Percentiles rank a stretch among this genome's conserved stretches.
Evolutionary conservation across 2,888 invertebrate species (phyloP).

Genomic region (Pristionchus maxplancki): DNA sequence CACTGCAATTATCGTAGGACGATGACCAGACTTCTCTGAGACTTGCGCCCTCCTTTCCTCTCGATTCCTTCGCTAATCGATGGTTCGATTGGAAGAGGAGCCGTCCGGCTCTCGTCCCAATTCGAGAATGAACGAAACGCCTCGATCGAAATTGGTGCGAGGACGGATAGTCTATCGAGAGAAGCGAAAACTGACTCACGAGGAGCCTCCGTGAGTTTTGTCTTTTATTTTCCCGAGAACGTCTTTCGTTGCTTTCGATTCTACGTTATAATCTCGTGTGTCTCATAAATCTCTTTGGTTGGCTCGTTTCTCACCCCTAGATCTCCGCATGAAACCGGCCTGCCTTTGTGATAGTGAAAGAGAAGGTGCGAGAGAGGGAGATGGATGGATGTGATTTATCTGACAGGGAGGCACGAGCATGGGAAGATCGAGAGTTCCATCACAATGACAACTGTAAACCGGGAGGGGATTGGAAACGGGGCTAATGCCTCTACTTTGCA

Average conservation of each 20-base stretch:
- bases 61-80: conserved; percentile 7
- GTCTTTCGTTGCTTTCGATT: neutral
- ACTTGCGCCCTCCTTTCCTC: conserved; percentile 7
- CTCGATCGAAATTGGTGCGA: conserved; percentile 67
- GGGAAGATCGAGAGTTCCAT: neutral
- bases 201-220: neutral
- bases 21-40: conserved; percentile 8
- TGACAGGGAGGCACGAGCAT: neutral
- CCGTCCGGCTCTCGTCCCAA: neutral
- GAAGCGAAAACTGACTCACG: conserved; percentile 6
- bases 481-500: conserved; percentile 43
- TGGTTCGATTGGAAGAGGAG: neutral
- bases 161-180: conserved; percentile 69
- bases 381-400: conserved; percentile 16
- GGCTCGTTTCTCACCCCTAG: conserved; percentile 3
- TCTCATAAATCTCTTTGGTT: conserved; percentile 20
- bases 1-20: conserved; percentile 26
- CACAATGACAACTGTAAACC: conserved; percentile 35
- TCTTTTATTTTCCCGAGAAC: neutral
- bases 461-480: conserved; percentile 15
- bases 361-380: conserved; percentile 33
- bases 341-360: conserved; percentile 42
- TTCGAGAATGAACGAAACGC: neutral
- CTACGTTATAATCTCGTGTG: neutral
- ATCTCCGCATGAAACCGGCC: conserved; percentile 17